Evolutionary conservation across 1,140 invertebrate species (phyloP).

Genomic region (Druon quercuslanigerum): DNA sequence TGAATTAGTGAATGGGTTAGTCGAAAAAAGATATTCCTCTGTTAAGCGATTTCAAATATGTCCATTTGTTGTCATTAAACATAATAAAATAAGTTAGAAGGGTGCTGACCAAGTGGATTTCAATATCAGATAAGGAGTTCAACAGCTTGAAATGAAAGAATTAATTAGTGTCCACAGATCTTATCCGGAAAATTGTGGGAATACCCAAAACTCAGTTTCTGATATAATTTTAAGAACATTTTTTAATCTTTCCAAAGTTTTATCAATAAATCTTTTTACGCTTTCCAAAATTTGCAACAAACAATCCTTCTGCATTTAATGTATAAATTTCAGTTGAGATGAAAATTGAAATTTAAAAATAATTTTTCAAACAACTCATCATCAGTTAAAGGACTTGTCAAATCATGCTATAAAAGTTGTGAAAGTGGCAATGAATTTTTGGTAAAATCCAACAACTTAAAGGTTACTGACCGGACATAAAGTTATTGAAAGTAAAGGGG

Average conservation of each 20-base stretch:
- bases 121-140: constrained; percentile 1
- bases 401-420: too few species aligned
- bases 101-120: background rate
- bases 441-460: too few species aligned
- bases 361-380: too few species aligned
- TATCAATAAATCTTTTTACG: too few species aligned
- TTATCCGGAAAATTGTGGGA: background rate
- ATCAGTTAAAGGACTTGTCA: too few species aligned
- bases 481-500: background rate
- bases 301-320: background rate
- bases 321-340: background rate
- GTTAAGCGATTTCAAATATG: background rate
- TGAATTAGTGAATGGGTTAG: too few species aligned
- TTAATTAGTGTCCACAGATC: background rate
- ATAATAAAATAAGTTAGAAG: background rate
- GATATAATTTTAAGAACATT: background rate
- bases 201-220: background rate
- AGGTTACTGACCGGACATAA: background rate
- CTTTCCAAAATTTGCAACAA: too few species aligned
- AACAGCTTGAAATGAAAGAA: background rate
- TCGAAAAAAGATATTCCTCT: background rate
- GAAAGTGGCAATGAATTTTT: too few species aligned
- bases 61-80: constrained; percentile 11
- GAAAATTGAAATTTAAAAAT: too few species aligned
- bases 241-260: too few species aligned